Percentiles rank a stretch among this genome's conserved stretches.
Conservation (phyloP, 2,113 vertebrate genomes). For the Alosa alosa region DNA sequence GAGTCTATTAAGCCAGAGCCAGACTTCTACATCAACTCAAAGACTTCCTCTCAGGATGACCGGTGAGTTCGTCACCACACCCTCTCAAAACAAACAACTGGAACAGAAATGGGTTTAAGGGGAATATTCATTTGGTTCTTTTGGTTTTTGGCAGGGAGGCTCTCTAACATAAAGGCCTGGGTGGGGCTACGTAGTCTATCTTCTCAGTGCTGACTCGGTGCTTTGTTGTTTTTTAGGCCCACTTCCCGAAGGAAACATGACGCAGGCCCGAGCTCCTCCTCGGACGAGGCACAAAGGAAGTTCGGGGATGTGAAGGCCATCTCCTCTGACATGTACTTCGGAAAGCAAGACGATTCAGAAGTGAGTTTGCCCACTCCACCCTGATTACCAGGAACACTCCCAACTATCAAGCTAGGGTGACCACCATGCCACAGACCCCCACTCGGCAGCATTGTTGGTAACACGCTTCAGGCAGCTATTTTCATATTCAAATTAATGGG, state of each 20-base stretch:
- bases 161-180: too few relatives aligned
- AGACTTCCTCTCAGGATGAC: constrained; percentile 70
- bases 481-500: too few relatives aligned
- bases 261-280: constrained; percentile 42
- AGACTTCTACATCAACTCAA: constrained; percentile 70
- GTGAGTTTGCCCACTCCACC: constrained; percentile 55
- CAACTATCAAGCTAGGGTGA: too few relatives aligned
- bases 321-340: constrained; percentile 97
- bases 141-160: too few relatives aligned
- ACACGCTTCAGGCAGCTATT: too few relatives aligned
- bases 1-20: constrained; percentile 71
- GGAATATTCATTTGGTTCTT: too few relatives aligned
- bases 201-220: not conserved
- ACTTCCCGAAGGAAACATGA: constrained; percentile 80
- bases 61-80: constrained; percentile 65
- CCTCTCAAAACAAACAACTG: not conserved
- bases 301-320: constrained; percentile 90
- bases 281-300: constrained; percentile 87
- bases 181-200: not conserved
- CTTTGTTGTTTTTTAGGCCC: constrained; percentile 60
- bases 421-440: too few relatives aligned
- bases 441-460: too few relatives aligned
- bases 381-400: not conserved
- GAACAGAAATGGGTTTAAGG: not conserved
- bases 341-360: constrained; percentile 84